Conservation (phyloP, 2,113 vertebrate genomes). For the Cynoglossus semilaevis region DNA sequence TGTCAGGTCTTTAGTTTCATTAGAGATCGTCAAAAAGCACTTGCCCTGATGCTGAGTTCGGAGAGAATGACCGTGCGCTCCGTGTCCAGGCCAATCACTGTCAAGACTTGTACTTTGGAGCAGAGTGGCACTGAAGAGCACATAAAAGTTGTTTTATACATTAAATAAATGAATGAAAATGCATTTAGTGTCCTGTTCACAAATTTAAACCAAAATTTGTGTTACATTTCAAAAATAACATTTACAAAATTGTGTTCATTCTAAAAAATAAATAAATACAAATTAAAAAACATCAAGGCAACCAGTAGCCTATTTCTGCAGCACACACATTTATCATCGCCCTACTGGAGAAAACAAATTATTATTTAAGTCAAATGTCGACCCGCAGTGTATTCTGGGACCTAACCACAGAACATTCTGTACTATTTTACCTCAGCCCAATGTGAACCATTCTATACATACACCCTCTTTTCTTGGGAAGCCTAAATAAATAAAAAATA, state of each 20-base stretch:
- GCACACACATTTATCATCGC: neutral
- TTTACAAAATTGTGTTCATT: neutral
- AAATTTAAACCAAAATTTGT: too few species aligned
- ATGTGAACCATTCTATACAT: conserved; percentile 19
- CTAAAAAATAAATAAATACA: conserved; percentile 1
- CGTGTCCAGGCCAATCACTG: conserved; percentile 56
- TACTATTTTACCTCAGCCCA: conserved; percentile 35
- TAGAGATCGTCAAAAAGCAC: conserved; percentile 38
- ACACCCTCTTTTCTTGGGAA: conserved; percentile 12
- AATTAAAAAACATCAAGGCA: conserved; percentile 29
- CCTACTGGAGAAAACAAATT: neutral
- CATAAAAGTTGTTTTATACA: conserved; percentile 14
- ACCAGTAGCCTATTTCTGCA: conserved; percentile 28
- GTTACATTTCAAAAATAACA: neutral
- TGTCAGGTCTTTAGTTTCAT: conserved; percentile 27
- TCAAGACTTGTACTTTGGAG: conserved; percentile 39
- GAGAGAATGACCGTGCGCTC: conserved; percentile 36
- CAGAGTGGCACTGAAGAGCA: conserved; percentile 20
- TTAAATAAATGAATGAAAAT: neutral
- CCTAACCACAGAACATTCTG: conserved; percentile 28
- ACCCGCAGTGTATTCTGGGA: conserved; percentile 5
- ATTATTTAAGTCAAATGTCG: conserved; percentile 11
- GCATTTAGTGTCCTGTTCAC: neutral
- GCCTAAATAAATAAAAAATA: conserved; percentile 47
- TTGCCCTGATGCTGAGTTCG: conserved; percentile 40